Conservation (phyloP, 2,113 vertebrate species). For the Cygnus atratus region DNA sequence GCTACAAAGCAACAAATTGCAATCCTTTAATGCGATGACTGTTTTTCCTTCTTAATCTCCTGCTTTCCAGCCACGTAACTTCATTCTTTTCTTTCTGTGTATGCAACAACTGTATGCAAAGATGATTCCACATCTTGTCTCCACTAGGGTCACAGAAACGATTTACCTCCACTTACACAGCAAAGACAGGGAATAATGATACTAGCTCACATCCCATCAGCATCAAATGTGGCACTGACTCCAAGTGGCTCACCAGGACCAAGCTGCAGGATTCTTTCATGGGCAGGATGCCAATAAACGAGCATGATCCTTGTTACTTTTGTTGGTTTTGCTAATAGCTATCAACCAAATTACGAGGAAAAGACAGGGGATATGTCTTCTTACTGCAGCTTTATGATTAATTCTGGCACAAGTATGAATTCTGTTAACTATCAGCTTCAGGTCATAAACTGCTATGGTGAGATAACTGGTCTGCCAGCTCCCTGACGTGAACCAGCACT, state of each 20-base stretch:
- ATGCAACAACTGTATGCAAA: not conserved
- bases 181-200: not conserved
- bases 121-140: not conserved
- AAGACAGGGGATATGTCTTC: not conserved
- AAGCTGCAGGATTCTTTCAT: not conserved
- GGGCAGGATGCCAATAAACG: not conserved
- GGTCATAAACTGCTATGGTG: not conserved
- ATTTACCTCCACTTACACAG: not conserved
- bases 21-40: conserved; percentile 28
- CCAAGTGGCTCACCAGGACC: not conserved
- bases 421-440: not conserved
- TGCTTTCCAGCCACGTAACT: not conserved
- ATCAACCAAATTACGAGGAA: not conserved
- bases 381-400: not conserved
- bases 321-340: not conserved
- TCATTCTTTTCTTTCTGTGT: not conserved
- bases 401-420: not conserved
- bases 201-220: not conserved
- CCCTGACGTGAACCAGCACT: not conserved
- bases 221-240: not conserved
- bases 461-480: not conserved
- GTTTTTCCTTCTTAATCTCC: conserved; percentile 3
- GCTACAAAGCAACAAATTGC: not conserved
- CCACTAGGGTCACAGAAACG: not conserved
- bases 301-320: not conserved